phyloP scores from a whole-genome alignment of 2,113 vertebrate species.

The Malaclemys terrapin region DNA sequence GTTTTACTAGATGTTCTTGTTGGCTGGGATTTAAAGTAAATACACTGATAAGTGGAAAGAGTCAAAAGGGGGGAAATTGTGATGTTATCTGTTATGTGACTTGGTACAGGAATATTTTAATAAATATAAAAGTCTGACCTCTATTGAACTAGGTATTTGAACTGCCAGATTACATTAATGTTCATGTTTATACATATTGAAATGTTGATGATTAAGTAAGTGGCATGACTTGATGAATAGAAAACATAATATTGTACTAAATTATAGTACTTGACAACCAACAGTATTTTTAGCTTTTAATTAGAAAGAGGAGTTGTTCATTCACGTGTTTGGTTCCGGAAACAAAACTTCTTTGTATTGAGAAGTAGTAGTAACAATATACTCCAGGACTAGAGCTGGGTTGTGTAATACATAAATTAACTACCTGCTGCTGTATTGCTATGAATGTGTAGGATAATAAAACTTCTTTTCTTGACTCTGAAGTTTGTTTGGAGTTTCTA shows the following conservation, averaged over 20 bases:
- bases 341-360: constrained; percentile 51
- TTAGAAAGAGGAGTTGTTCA: constrained; percentile 8
- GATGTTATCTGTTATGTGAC: background rate
- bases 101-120: background rate
- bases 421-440: background rate
- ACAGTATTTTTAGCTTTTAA: background rate
- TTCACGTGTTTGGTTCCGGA: background rate
- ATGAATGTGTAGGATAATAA: background rate
- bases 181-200: background rate
- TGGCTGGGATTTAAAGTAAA: background rate
- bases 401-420: background rate
- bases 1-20: background rate
- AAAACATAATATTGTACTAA: background rate
- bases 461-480: background rate
- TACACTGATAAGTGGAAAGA: background rate
- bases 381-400: background rate
- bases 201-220: background rate
- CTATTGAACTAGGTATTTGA: background rate
- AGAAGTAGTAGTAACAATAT: background rate
- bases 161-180: background rate
- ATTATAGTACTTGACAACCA: background rate
- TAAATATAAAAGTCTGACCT: background rate
- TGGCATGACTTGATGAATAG: background rate
- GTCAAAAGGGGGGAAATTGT: background rate
- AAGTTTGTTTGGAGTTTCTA: background rate